A percentile compares a stretch with the other conserved stretches of the same genome.
phyloP scores from a whole-genome alignment of 1,140 invertebrate genomes.

The Steinernema khuongi region DNA sequence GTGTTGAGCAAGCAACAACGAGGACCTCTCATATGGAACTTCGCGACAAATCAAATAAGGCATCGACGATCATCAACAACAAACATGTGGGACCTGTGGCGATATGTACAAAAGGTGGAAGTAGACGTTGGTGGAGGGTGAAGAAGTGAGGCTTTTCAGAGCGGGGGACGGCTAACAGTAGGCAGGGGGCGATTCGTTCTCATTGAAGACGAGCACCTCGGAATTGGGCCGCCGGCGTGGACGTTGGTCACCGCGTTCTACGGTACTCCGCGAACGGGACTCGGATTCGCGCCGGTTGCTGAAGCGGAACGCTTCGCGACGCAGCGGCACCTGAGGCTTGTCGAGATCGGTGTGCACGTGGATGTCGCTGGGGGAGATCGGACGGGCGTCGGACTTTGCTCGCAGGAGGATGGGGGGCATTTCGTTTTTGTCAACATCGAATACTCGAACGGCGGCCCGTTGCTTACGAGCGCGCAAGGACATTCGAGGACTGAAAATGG shows the following conservation, averaged over 20 bases:
- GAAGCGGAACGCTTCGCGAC: slow-evolving; percentile 9
- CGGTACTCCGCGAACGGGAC: neutral
- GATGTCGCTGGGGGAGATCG: neutral
- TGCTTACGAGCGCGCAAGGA: neutral
- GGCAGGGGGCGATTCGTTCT: neutral
- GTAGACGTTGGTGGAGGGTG: neutral
- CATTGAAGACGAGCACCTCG: slow-evolving; percentile 9
- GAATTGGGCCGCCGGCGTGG: neutral
- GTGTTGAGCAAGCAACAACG: no score
- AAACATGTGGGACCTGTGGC: neutral
- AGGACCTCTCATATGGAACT: no score
- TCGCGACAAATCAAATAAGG: neutral
- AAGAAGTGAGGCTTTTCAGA: neutral
- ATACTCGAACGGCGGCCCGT: neutral
- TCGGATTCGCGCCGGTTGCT: neutral
- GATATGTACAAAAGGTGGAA: neutral
- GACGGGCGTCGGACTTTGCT: neutral
- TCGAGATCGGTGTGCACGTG: neutral
- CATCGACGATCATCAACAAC: neutral
- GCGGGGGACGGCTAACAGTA: neutral
- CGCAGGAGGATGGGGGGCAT: neutral
- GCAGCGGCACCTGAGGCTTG: neutral
- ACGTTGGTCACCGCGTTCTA: neutral
- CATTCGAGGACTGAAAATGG: neutral
- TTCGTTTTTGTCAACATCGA: slow-evolving; percentile 10